Conservation (phyloP, 2,113 vertebrate species). For the Baryphthengus martii region DNA sequence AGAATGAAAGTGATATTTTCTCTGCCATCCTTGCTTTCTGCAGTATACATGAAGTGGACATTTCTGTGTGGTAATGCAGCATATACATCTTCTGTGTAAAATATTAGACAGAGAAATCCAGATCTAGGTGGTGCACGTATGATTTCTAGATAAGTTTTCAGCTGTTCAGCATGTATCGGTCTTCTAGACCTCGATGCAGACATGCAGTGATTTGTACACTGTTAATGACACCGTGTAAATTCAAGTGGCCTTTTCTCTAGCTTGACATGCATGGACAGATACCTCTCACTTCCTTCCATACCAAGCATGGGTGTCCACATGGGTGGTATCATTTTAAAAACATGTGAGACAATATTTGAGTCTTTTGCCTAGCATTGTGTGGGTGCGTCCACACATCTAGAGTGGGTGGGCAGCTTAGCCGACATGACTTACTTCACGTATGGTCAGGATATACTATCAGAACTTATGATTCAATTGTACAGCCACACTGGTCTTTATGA, state of each 20-base stretch:
- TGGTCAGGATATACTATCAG: neutral
- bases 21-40: neutral
- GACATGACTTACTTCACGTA: neutral
- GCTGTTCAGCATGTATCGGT: neutral
- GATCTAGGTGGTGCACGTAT: neutral
- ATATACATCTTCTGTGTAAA: neutral
- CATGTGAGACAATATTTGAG: neutral
- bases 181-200: neutral
- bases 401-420: neutral
- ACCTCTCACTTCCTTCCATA: neutral
- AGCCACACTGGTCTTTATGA: neutral
- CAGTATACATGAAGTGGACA: accelerated
- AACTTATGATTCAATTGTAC: neutral
- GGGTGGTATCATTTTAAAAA: neutral
- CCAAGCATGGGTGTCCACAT: neutral
- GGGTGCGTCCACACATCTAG: neutral
- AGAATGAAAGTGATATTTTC: neutral
- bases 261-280: neutral
- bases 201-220: neutral
- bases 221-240: neutral
- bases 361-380: neutral
- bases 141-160: neutral
- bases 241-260: neutral
- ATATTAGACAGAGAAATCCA: neutral
- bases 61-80: neutral